Evolutionary conservation across 1,140 invertebrate species (phyloP), one percentile per base, ranked within the genome.

Genomic region (Conus betulinus): DNA sequence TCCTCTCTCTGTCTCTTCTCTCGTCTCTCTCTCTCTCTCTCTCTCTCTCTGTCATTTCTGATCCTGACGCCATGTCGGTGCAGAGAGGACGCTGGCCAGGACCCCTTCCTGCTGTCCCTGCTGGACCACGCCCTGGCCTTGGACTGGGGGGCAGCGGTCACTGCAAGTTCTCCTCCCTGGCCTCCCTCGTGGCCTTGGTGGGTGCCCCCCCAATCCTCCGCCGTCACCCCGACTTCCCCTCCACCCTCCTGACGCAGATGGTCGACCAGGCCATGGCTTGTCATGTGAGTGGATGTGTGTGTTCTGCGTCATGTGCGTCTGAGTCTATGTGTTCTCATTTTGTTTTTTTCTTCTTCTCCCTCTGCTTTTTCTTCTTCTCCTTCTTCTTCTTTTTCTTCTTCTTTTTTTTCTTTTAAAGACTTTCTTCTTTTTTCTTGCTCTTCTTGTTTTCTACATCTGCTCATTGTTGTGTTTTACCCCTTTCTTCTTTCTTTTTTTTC

Each of bases 111-210:
- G 13, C 88, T 82, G 27, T 82, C 90, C 25, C 63, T 93, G 20
- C 83, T 92, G 23, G 23, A 78, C 25, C 88, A 91, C 13, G 82
- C 93, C n/a, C 86, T 92, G 67, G 84, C 91, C 60, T 90, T 93
- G 5, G 92, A 88, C 85, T 94, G 94, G 94, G 94, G 94, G 91
- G 90, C 13, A 91, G 91, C 76, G 60, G 67, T 71, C 93, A 92
- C 84, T 94, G 95, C 25, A 95, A 95, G 88, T 95, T 94, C 92
- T 91, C 92, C 76, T 90, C 93, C 11, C 84, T 95, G n/a, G 87
- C 90, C 74, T 91, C 90, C 25, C 85, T 94, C 51, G 93, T 93
- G 52, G 88, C 90, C 39, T 71, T 91, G 82, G 57, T 94, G 84
- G 93, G 94, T 78, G 89, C 91, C 52, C 57, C 87, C 52, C 25